phyloP scores from a whole-genome alignment of 2,113 vertebrate species.

The Dendrocopos noguchii region DNA sequence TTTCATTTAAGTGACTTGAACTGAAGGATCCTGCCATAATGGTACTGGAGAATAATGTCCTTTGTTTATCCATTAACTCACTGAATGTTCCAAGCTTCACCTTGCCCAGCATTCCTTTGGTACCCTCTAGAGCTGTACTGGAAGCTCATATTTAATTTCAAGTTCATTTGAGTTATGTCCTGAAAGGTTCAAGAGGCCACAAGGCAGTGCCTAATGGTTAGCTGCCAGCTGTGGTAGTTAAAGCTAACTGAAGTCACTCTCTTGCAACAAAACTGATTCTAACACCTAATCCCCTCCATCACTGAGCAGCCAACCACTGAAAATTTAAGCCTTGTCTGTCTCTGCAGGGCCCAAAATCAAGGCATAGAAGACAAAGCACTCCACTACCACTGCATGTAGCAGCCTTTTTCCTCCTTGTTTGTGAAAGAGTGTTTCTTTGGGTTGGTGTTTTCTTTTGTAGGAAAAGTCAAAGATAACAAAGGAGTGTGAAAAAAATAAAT shows the following conservation, averaged over 20 bases:
- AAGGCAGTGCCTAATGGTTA: background rate
- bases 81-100: background rate
- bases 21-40: background rate
- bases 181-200: background rate
- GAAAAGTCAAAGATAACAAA: background rate
- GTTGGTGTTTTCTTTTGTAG: background rate
- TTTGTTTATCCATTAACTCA: background rate
- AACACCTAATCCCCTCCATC: background rate
- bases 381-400: background rate
- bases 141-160: background rate
- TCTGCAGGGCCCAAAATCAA: background rate
- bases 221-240: background rate
- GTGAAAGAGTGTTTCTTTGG: background rate
- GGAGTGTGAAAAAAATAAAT: background rate
- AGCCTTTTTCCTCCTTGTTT: background rate
- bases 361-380: background rate
- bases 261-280: background rate
- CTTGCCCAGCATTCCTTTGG: background rate
- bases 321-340: background rate
- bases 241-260: background rate
- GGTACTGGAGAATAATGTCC: background rate
- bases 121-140: background rate
- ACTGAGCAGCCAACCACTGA: background rate
- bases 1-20: background rate
- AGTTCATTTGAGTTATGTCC: background rate